A percentile compares a stretch with the other conserved stretches of the same genome.
These are phyloP conservation scores for Aegypius monachus DNA, from an alignment of 2,113 vertebrate species.

Conservation along the genomic window DNA sequence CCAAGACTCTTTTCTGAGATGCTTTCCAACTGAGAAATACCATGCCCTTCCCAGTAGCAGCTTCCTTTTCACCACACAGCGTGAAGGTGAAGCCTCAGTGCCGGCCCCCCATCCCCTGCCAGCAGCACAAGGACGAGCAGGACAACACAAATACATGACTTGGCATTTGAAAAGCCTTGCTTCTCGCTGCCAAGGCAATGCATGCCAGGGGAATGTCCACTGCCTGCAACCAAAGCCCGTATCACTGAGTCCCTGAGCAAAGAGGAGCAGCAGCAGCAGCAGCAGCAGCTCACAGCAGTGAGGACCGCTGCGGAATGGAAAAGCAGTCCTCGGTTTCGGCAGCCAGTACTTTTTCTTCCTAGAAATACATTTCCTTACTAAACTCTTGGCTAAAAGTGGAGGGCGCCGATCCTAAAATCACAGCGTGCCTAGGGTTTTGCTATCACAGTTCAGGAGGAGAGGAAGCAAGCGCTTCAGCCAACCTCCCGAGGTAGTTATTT, in stretches of 20 bases:
- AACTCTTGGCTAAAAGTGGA: neutral
- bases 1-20: neutral
- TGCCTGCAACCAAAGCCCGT: rapidly evolving
- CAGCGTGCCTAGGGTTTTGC: neutral
- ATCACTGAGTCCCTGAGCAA: rapidly evolving
- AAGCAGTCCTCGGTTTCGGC: neutral
- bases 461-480: neutral
- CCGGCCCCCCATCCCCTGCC: neutral
- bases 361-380: neutral
- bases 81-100: neutral
- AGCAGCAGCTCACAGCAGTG: rapidly evolving
- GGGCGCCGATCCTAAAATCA: neutral
- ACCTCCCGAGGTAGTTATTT: rapidly evolving
- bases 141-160: rapidly evolving
- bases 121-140: neutral
- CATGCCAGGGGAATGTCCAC: rapidly evolving
- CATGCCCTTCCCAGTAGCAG: neutral
- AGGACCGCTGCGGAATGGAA: rapidly evolving
- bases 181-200: neutral
- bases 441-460: neutral
- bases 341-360: neutral
- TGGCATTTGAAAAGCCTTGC: neutral
- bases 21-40: neutral
- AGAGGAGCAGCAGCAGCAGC: neutral
- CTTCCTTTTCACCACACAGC: neutral